Base-by-base conservation (phyloP, 2,113 vertebrate species). In the Fregetta grallaria region DNA sequence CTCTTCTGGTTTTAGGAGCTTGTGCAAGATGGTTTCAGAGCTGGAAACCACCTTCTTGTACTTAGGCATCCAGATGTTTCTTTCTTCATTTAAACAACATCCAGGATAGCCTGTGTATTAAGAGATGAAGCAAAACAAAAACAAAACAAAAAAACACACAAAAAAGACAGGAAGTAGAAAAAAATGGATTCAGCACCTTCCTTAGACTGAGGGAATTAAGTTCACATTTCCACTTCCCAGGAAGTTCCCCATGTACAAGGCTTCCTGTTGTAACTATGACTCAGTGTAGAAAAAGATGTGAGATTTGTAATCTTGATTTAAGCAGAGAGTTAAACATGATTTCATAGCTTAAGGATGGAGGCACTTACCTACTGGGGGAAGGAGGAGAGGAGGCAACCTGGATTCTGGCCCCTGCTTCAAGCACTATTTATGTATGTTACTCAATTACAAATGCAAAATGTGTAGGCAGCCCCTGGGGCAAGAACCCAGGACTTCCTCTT, bases 401-500 rank as follows among this genome's bases (percentile, higher is more conserved):
- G 66, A 85, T 96, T 92, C 89, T 94, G 52, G 83, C 61, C 78
- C 40, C 70, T 91, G 56, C 93, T 85, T 95, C 73, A 52, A 96
- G 94, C 84, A 58, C 53, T 93, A 4, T 85, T 94, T 96, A 82
- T 81, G 38, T 88, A 89, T 85, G 66, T 92, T 96, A 81, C 49
- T 84, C 52, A 90, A 92, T 95, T 89, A 82, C 70, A 94, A 82
- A 96, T 96, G 91, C 87, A 95, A 96, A 97, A 94, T 56, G 38
- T 85, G 96, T 94, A 96, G 94, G 95, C 93, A 96, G 81, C 34
- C 52, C 89, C 91, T 90, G 58, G 13, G 49, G 96, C 93, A 82
- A 87, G 62, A 94, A 95, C 21, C 26, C 68, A 72, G 90, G 70
- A 92, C 91, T 95, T 96, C 91, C 84, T 96, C 90, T 94, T 96